Base-by-base conservation (phyloP, 2,797 vertebrate species). In the Chrysolophus pictus region DNA sequence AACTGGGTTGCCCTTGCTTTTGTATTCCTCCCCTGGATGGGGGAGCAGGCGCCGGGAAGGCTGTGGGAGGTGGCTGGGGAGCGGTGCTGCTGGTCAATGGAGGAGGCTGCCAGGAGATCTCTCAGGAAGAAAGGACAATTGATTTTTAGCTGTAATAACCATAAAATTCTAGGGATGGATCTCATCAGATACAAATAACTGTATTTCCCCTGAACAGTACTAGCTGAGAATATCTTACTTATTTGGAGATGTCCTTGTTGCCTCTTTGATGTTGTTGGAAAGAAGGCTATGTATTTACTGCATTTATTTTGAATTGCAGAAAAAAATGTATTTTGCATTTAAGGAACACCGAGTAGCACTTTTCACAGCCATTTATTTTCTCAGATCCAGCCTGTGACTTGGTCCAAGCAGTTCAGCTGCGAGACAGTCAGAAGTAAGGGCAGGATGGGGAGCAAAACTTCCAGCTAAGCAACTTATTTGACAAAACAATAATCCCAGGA, bases 81-180 rank as follows among this genome's bases (percentile, higher is more conserved):
- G 90, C 53, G 37, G 14, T 7, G 41, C 91, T 91, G 60, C 11
- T 37, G 41, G 19, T 31, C 33, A 84, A 47, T 2, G 47, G 75
- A 84, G 73, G 46, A 76, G 53, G 33, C 22, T 91, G 87, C 92
- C 92, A 95, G 74, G 73, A 93, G 68, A 80, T 37, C 75, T 93
- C 58, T 87, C 69, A 85, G 49, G 41, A 91, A 87, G 87, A 82
- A 92, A 87, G 53, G 6, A 74, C 78, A 77, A 96, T 77, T 87
- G 90, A 90, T 81, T 96, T 93, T 93, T 59, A 84, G 42, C 73
- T 91, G 47, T 62, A 86, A 49, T 67, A 77, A 90, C 56, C 87
- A 70, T 76, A 68, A 87, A 91, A 90, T 84, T 72, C 58, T 53
- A 64, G 74, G 60, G 74, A 58, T 62, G 39, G 86, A 68, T 88